phyloP scores from a whole-genome alignment of 92 coral and sea anemone species.

The Bergia puertoricense region DNA sequence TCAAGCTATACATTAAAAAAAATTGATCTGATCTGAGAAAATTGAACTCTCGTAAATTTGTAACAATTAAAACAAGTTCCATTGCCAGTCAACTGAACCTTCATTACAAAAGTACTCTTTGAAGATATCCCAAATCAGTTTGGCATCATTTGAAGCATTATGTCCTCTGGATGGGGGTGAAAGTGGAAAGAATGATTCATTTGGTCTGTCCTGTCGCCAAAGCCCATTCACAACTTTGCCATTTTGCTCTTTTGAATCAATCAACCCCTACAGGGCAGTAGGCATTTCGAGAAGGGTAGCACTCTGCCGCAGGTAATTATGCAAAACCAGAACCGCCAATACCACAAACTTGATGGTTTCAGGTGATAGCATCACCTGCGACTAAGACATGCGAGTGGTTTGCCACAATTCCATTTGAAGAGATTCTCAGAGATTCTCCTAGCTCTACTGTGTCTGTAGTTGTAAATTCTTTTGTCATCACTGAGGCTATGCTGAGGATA shows the following conservation, averaged over 20 bases:
- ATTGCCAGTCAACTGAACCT: conserved; percentile 36
- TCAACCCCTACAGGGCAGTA: conserved; percentile 20
- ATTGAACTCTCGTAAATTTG: too few relatives aligned
- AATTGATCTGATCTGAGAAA: too few relatives aligned
- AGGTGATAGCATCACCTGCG: conserved; percentile 30
- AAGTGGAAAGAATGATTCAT: conserved; percentile 8
- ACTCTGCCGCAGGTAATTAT: conserved; percentile 46
- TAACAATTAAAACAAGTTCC: background rate
- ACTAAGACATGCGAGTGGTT: conserved; percentile 47
- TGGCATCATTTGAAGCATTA: too few relatives aligned
- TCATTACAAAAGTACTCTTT: conserved; percentile 24
- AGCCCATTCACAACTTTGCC: conserved; percentile 23
- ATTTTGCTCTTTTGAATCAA: conserved; percentile 4
- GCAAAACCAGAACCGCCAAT: conserved; percentile 43
- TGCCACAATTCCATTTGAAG: conserved; percentile 40
- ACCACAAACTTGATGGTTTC: conserved; percentile 33
- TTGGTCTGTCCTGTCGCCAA: conserved; percentile 25
- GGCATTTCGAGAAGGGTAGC: background rate
- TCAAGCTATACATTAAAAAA: too few relatives aligned
- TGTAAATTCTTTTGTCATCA: background rate
- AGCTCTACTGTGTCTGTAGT: conserved; percentile 49
- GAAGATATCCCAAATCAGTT: background rate
- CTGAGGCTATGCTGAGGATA: conserved; percentile 41
- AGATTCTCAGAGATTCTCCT: too few relatives aligned
- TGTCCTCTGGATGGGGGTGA: too few relatives aligned